Conservation (phyloP, 2,113 vertebrate species). For the Boleophthalmus pectinirostris region DNA sequence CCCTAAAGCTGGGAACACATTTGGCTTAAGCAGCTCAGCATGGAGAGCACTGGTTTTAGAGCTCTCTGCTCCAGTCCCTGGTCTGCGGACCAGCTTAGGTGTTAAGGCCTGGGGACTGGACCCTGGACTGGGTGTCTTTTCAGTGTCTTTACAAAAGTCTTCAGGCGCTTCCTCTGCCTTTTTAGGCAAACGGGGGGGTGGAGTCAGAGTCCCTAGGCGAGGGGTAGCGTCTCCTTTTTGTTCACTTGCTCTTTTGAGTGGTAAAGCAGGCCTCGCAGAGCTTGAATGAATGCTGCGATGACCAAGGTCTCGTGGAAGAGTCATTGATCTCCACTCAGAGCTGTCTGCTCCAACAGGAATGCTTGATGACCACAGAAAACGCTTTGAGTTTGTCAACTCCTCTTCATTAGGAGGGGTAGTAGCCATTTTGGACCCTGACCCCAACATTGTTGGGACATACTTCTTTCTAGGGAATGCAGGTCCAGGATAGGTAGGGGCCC, state of each 20-base stretch:
- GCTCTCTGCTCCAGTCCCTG: conserved; percentile 78
- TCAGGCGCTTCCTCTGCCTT: conserved; percentile 80
- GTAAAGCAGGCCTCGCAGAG: conserved; percentile 90
- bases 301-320: conserved; percentile 88
- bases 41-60: conserved; percentile 80
- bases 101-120: conserved; percentile 88
- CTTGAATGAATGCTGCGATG: conserved; percentile 88
- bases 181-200: conserved; percentile 85
- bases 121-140: conserved; percentile 79
- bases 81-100: conserved; percentile 83
- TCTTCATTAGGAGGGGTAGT: conserved; percentile 80
- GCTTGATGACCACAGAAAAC: conserved; percentile 89
- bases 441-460: conserved; percentile 72
- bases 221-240: conserved; percentile 76
- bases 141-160: conserved; percentile 83
- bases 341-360: conserved; percentile 81
- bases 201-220: conserved; percentile 82
- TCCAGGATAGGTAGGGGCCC: conserved; percentile 80
- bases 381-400: conserved; percentile 83
- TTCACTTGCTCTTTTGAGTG: conserved; percentile 86
- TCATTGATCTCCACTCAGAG: conserved; percentile 88
- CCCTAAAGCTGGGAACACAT: conserved; percentile 68
- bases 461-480: conserved; percentile 86
- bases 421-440: conserved; percentile 65
- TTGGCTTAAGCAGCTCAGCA: conserved; percentile 74